phyloP scores from a whole-genome alignment of 2,113 vertebrate genomes.

The Oxyura jamaicensis region DNA sequence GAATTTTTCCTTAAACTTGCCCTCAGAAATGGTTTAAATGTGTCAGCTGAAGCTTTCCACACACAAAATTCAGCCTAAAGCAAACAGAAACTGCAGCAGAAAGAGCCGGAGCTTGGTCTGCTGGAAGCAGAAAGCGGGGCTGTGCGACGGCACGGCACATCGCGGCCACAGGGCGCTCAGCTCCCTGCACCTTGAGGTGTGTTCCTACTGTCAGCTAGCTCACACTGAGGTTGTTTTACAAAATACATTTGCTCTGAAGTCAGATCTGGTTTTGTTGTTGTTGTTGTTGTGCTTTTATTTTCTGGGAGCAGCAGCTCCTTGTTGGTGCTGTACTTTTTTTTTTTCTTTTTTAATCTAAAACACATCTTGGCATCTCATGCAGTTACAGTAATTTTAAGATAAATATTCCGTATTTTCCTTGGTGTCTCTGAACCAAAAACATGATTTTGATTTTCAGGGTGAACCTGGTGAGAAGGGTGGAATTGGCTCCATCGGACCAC shows the following conservation, averaged over 20 bases:
- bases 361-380: background rate
- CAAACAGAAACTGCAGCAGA: background rate
- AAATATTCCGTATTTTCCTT: background rate
- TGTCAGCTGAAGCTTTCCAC: background rate
- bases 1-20: background rate
- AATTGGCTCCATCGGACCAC: slow-evolving; percentile 70
- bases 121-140: fast-evolving
- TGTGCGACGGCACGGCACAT: background rate
- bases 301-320: background rate
- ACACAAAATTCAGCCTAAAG: slow-evolving; percentile 8
- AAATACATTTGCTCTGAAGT: background rate
- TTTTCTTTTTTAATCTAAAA: background rate
- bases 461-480: slow-evolving; percentile 83
- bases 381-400: background rate
- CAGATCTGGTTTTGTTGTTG: background rate
- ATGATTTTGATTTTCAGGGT: slow-evolving; percentile 78
- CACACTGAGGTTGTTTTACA: fast-evolving
- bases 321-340: background rate
- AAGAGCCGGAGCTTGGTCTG: background rate
- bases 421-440: background rate
- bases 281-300: background rate
- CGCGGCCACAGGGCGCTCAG: background rate
- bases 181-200: fast-evolving
- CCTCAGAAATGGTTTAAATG: background rate
- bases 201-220: background rate